Conservation (phyloP, 2,888 invertebrate genomes). For the Caradrina kadenii region DNA sequence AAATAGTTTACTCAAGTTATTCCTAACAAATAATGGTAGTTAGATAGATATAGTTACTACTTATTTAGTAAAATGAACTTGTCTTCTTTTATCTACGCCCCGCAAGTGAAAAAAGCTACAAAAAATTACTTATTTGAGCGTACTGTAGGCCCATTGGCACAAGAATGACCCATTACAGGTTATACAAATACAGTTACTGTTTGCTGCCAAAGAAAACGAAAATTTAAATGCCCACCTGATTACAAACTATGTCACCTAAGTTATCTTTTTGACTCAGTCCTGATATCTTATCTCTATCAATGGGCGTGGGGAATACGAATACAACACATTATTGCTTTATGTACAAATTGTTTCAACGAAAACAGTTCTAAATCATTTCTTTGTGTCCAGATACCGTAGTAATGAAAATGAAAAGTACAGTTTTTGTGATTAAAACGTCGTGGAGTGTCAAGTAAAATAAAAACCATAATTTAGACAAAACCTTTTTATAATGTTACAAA, state of each 20-base stretch:
- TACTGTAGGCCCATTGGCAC: not conserved
- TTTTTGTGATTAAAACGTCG: slow-evolving; percentile 5
- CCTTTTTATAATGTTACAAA: slow-evolving; percentile 22
- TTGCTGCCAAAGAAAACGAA: slow-evolving; percentile 20
- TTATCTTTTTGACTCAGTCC: slow-evolving; percentile 79
- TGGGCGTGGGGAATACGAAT: slow-evolving; percentile 76
- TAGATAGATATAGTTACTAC: not conserved
- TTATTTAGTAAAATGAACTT: not conserved
- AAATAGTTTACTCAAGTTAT: too few relatives aligned
- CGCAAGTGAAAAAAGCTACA: not conserved
- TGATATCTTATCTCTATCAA: slow-evolving; percentile 86
- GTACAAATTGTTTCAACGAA: slow-evolving; percentile 72
- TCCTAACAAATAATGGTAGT: too few relatives aligned
- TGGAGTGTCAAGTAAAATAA: slow-evolving; percentile 35
- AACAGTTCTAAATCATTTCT: slow-evolving; percentile 42
- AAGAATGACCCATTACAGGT: not conserved
- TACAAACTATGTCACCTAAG: slow-evolving; percentile 69
- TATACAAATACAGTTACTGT: slow-evolving; percentile 3
- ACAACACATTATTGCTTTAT: slow-evolving; percentile 66
- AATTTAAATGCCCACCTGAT: slow-evolving; percentile 31
- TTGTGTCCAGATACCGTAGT: not conserved
- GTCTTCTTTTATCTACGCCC: not conserved
- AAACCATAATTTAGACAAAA: not conserved
- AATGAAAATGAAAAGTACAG: not conserved
- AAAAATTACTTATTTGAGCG: not conserved